Percentiles rank a stretch among this genome's conserved stretches.
Conservation (phyloP, 2,888 invertebrate species). For the Catonia carolina region DNA sequence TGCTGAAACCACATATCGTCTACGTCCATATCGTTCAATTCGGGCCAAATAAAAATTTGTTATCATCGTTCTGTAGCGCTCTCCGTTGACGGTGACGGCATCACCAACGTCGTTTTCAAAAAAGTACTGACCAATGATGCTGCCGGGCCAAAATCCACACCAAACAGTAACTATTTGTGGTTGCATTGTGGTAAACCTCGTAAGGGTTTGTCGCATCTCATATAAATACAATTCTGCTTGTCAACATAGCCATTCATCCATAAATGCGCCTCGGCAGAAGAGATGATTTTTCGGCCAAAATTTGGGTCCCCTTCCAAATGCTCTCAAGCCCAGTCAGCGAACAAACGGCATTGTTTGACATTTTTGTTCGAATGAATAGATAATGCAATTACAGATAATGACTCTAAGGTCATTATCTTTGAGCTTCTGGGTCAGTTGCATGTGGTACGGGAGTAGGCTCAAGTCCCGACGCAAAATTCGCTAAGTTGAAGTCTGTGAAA, state of each 20-base stretch:
- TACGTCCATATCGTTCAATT: too few relatives aligned
- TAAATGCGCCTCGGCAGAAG: too few relatives aligned
- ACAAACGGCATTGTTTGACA: not conserved
- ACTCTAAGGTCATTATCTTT: slow-evolving; percentile 15
- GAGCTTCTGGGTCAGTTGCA: slow-evolving; percentile 30
- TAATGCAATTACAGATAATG: too few relatives aligned
- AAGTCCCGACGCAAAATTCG: slow-evolving; percentile 32
- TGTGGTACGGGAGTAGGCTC: slow-evolving; percentile 24
- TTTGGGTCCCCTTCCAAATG: not conserved
- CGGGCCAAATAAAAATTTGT: not conserved
- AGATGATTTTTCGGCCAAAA: not conserved
- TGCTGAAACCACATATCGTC: too few relatives aligned
- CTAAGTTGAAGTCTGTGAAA: slow-evolving; percentile 36
- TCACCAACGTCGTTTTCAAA: not conserved
- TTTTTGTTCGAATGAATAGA: too few relatives aligned
- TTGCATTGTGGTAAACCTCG: not conserved
- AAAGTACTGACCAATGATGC: not conserved
- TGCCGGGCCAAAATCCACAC: not conserved
- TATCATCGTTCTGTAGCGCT: not conserved
- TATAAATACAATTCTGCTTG: not conserved
- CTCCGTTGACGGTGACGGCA: not conserved
- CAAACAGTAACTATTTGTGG: not conserved
- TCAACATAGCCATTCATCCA: not conserved
- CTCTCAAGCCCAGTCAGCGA: not conserved
- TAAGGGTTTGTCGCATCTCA: not conserved